These are phyloP conservation scores for Bucorvus abyssinicus DNA, from an alignment of 2,797 vertebrate genomes.

Conservation along the genomic window DNA sequence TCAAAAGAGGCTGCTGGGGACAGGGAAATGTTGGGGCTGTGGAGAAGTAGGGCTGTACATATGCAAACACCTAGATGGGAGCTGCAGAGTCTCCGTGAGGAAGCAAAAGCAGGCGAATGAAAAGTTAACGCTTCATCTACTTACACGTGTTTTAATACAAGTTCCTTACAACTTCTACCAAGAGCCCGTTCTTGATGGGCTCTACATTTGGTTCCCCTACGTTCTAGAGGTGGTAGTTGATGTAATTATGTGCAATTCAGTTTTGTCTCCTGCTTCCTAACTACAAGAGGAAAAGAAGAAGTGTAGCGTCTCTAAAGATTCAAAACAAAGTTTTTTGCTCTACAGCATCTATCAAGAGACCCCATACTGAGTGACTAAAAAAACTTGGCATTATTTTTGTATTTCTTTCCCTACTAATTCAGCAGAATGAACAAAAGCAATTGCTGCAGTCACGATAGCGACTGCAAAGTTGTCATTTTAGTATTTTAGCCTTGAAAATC, in stretches of 20 bases:
- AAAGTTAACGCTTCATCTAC: neutral
- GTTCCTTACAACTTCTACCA: neutral
- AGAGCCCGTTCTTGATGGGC: neutral
- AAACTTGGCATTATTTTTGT: neutral
- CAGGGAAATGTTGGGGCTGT: no score
- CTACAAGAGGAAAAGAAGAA: neutral
- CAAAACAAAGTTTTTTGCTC: neutral
- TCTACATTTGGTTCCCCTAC: neutral
- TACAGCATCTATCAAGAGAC: neutral
- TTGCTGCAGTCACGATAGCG: neutral
- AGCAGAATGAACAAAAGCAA: neutral
- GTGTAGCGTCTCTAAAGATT: neutral
- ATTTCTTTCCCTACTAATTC: neutral
- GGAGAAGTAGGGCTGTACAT: neutral
- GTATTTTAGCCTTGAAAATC: neutral
- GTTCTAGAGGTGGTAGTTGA: neutral
- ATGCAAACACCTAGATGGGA: neutral
- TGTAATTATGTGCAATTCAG: neutral
- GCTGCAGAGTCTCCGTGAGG: no score
- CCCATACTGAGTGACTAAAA: neutral
- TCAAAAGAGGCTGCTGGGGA: neutral
- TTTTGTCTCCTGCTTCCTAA: neutral
- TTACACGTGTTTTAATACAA: accelerated
- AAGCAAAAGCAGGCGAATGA: neutral
- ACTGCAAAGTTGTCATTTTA: neutral